Conservation (phyloP, 2,888 invertebrate species). For the Eupithecia vulgata region DNA sequence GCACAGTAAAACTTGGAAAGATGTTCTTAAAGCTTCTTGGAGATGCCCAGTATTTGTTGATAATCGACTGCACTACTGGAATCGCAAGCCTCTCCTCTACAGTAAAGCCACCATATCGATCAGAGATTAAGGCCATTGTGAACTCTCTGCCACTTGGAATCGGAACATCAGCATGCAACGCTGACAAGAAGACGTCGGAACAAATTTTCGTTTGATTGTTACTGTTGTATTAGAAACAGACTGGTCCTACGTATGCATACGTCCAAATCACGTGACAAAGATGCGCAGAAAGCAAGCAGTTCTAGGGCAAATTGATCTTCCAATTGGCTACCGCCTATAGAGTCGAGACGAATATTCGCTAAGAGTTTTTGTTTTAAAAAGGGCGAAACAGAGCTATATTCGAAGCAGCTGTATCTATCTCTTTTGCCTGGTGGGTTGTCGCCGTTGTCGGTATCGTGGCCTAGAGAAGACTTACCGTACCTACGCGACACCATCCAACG, state of each 20-base stretch:
- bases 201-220: conserved; percentile 3
- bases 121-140: not conserved
- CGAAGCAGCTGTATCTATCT: too few species aligned
- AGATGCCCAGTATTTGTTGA: not conserved
- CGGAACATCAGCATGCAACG: not conserved
- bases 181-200: not conserved
- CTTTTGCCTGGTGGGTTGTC: too few species aligned
- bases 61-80: not conserved
- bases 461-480: too few species aligned
- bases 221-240: not conserved
- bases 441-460: too few species aligned
- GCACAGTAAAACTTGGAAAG: not conserved
- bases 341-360: too few species aligned
- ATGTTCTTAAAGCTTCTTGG: not conserved
- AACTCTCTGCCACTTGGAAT: not conserved
- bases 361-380: too few species aligned
- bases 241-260: not conserved
- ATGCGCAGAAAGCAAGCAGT: too few species aligned
- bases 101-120: not conserved
- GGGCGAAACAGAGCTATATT: too few species aligned
- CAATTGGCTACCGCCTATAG: too few species aligned
- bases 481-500: too few species aligned
- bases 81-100: not conserved
- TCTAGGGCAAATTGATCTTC: too few species aligned
- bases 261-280: too few species aligned